phyloP scores from a whole-genome alignment of 2,888 invertebrate genomes.

The Drosophila picticornis region DNA sequence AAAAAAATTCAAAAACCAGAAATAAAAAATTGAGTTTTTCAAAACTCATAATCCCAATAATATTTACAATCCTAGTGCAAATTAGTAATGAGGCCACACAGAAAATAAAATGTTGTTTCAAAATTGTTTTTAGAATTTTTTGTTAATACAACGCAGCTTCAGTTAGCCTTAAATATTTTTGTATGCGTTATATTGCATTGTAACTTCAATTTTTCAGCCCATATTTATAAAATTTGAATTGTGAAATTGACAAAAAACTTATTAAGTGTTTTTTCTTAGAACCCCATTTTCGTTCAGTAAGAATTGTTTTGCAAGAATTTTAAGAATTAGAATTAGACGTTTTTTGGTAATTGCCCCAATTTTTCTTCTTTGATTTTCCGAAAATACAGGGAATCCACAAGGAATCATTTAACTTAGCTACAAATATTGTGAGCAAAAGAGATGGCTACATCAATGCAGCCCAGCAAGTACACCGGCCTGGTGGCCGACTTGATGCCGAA shows the following conservation, averaged over 20 bases:
- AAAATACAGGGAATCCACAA: background rate
- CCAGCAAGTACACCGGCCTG: slow-evolving; percentile 87
- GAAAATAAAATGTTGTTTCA: background rate
- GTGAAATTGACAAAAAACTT: background rate
- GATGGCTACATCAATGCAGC: slow-evolving; percentile 75
- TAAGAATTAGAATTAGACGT: background rate
- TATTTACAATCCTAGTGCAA: background rate
- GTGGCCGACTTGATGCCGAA: slow-evolving; percentile 94
- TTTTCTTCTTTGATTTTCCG: background rate
- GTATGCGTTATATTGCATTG: too few species aligned
- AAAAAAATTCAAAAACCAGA: background rate
- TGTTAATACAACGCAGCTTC: background rate
- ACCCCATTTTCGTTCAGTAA: background rate
- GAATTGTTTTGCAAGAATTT: background rate
- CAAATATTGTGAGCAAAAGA: slow-evolving; percentile 2
- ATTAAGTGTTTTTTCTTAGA: background rate
- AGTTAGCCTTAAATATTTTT: too few species aligned
- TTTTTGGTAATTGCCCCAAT: background rate
- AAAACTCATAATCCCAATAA: background rate
- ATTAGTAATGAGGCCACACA: background rate
- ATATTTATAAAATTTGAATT: background rate
- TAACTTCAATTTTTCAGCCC: background rate
- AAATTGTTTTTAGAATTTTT: background rate
- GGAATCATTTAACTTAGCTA: slow-evolving; percentile 25
- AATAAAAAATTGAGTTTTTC: background rate